Evolutionary conservation across 2,888 invertebrate species (phyloP).

Genomic region (Cryptus viduatorius): DNA sequence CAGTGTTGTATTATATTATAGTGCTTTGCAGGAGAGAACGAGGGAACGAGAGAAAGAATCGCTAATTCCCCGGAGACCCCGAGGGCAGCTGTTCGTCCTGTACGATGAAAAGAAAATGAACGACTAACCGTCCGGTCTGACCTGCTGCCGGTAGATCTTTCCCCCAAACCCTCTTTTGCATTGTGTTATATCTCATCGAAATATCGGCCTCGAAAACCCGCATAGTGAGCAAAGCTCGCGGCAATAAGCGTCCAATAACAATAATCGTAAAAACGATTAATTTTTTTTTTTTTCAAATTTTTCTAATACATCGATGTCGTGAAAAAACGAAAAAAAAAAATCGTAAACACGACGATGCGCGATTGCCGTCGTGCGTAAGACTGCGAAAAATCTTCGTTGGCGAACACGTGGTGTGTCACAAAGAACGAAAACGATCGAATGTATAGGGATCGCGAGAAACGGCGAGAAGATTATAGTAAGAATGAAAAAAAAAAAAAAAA

Average conservation of each 20-base stretch:
- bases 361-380: background rate
- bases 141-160: constrained; percentile 37
- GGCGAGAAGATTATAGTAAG: background rate
- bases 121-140: constrained; percentile 60
- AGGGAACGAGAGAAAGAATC: constrained; percentile 30
- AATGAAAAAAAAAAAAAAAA: constrained; percentile 23
- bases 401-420: constrained; percentile 4
- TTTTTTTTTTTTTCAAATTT: background rate
- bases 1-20: background rate
- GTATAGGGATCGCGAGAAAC: constrained; percentile 5
- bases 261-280: background rate
- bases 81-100: constrained; percentile 69
- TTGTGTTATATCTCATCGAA: constrained; percentile 7
- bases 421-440: background rate
- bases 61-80: constrained; percentile 64
- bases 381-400: background rate
- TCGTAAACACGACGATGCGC: background rate
- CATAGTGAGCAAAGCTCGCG: background rate
- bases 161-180: constrained; percentile 37
- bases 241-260: background rate
- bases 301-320: no score
- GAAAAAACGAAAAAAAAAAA: no score
- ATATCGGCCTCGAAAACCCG: background rate
- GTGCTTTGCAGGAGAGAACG: background rate
- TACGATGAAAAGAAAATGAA: constrained; percentile 59